Conservation (phyloP, 2,888 invertebrate genomes). For the Lepeophtheirus nordmannii region DNA sequence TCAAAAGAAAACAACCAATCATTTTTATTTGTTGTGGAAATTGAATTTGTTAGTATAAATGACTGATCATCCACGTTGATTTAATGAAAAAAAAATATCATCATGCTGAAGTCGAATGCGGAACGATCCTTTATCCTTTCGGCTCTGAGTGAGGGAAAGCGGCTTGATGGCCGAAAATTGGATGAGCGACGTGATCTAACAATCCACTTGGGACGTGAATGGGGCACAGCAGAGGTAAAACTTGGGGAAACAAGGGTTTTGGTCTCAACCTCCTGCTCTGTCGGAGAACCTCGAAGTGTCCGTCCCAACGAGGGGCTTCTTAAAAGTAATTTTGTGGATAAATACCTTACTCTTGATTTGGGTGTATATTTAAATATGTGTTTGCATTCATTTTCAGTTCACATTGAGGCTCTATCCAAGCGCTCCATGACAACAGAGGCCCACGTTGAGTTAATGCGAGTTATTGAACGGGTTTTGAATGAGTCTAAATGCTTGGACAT, state of each 20-base stretch:
- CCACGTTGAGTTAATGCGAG: slow-evolving; percentile 26
- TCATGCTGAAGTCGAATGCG: slow-evolving; percentile 5
- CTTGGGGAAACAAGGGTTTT: slow-evolving; percentile 9
- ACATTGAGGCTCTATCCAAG: not conserved
- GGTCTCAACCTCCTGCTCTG: slow-evolving; percentile 12
- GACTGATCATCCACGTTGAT: too few species aligned
- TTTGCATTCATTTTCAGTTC: not conserved
- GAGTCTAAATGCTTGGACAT: slow-evolving; percentile 81
- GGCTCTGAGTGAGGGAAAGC: slow-evolving; percentile 2
- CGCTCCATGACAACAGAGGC: not conserved
- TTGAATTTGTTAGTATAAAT: too few species aligned
- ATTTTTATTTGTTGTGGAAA: too few species aligned
- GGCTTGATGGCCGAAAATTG: slow-evolving; percentile 8
- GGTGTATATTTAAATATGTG: not conserved
- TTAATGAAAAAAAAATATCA: too few species aligned
- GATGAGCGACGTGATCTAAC: slow-evolving; percentile 7
- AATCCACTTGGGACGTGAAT: slow-evolving; percentile 14
- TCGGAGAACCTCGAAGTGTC: slow-evolving; percentile 63
- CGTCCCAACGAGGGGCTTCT: slow-evolving; percentile 76
- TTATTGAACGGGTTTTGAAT: slow-evolving; percentile 28
- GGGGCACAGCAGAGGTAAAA: not conserved
- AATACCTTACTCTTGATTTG: not conserved
- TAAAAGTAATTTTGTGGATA: slow-evolving; percentile 58
- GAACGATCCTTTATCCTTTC: slow-evolving; percentile 5
- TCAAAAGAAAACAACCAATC: too few species aligned